Conservation (phyloP, 2,113 vertebrate species). For the Prietella phreatophila region DNA sequence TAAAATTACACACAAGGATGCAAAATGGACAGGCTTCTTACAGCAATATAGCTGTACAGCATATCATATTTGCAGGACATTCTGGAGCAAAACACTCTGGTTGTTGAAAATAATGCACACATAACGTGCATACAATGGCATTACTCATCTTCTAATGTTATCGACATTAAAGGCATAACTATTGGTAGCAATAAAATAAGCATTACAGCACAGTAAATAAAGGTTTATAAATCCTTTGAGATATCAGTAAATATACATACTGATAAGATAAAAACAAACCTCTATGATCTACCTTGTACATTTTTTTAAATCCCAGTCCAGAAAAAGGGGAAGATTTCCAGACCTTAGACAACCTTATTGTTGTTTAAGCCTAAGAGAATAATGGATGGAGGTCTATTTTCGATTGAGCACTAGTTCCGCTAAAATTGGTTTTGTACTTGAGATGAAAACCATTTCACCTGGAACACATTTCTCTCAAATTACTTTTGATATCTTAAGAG, state of each 20-base stretch:
- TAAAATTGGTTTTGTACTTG: background rate
- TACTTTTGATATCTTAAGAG: background rate
- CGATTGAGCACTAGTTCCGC: background rate
- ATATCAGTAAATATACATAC: background rate
- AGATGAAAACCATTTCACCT: background rate
- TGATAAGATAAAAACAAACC: background rate
- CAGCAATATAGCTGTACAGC: background rate
- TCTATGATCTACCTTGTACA: background rate
- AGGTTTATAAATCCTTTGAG: background rate
- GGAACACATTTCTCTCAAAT: background rate
- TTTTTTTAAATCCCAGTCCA: background rate
- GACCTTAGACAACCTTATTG: background rate
- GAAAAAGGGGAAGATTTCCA: background rate
- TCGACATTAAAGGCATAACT: background rate
- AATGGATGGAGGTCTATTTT: background rate
- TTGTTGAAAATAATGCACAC: no score
- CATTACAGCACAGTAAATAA: background rate
- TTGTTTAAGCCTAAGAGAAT: background rate
- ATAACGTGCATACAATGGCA: no score
- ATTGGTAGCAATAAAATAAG: background rate
- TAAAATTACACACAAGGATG: background rate
- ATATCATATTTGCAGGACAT: background rate
- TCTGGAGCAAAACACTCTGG: background rate
- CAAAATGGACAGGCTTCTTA: background rate
- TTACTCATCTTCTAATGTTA: background rate